These are phyloP conservation scores for Clarias laeviceps DNA, from an alignment of 2,797 vertebrate genomes.

Conservation along the genomic window DNA sequence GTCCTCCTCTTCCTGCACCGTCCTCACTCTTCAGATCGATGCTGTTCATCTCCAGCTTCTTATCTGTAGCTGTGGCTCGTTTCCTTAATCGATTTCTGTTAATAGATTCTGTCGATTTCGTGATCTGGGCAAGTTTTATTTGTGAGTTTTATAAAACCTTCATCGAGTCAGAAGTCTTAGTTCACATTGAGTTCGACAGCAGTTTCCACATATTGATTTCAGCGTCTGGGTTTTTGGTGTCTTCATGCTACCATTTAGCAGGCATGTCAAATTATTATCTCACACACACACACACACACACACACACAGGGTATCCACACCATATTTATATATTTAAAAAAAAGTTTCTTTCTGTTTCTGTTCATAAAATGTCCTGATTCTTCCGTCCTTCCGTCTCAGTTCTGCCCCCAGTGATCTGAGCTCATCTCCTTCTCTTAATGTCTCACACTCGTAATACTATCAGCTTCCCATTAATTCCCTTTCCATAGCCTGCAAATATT, in stretches of 20 bases:
- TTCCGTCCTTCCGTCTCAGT: too few species aligned
- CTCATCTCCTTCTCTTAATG: too few species aligned
- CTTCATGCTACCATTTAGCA: neutral
- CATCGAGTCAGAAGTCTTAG: neutral
- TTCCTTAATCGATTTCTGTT: neutral
- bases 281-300: neutral
- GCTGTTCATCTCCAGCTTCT: neutral
- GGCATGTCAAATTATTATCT: neutral
- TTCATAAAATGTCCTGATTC: too few species aligned
- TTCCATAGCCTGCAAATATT: too few species aligned
- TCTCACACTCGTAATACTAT: too few species aligned
- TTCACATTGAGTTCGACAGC: neutral
- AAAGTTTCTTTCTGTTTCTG: too few species aligned
- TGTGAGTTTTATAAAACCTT: neutral
- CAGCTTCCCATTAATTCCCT: too few species aligned
- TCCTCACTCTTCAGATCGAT: neutral
- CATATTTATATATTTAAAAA: too few species aligned
- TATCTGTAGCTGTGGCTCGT: neutral
- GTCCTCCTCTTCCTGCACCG: neutral
- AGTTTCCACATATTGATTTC: neutral
- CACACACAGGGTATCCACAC: too few species aligned
- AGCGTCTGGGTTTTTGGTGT: constrained; percentile 3
- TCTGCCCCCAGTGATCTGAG: too few species aligned
- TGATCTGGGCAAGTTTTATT: neutral
- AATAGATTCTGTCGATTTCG: too few species aligned